Percentiles rank a stretch among this genome's conserved stretches.
phyloP scores from a whole-genome alignment of 2,797 vertebrate species.

The Sebastes matsubarae region DNA sequence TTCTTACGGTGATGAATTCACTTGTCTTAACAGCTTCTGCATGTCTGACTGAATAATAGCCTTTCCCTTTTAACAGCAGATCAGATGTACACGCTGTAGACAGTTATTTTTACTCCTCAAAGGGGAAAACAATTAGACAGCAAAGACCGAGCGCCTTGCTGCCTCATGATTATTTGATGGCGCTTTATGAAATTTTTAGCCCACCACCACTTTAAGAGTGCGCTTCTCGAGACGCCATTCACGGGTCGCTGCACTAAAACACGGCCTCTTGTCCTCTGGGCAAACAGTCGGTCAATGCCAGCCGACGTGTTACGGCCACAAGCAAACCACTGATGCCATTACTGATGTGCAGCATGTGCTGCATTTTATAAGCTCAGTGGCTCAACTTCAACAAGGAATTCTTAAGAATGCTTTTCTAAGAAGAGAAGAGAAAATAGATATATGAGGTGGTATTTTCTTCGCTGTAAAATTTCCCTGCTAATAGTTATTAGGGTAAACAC shows the following conservation, averaged over 20 bases:
- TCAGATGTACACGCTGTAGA: conserved; percentile 60
- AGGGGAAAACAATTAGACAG: conserved; percentile 65
- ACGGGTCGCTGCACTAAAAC: conserved; percentile 72
- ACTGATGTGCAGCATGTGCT: conserved; percentile 29
- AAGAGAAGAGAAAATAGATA: conserved; percentile 31
- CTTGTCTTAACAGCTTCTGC: conserved; percentile 25
- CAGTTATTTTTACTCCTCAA: conserved; percentile 60
- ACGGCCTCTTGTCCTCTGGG: conserved; percentile 65
- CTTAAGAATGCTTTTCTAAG: conserved; percentile 43
- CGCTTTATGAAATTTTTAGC: conserved; percentile 80
- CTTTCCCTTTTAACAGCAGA: conserved; percentile 54
- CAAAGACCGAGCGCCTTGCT: conserved; percentile 30
- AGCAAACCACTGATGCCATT: conserved; percentile 36
- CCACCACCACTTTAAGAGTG: conserved; percentile 66
- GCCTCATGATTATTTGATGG: conserved; percentile 79
- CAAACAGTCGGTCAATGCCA: conserved; percentile 63
- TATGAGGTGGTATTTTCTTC: conserved; percentile 17
- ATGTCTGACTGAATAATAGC: conserved; percentile 42
- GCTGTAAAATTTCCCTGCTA: conserved; percentile 48
- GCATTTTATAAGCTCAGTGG: conserved; percentile 44
- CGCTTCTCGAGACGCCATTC: conserved; percentile 47
- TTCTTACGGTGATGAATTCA: conserved; percentile 11
- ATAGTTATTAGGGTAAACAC: conserved; percentile 66
- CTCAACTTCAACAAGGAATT: conserved; percentile 28
- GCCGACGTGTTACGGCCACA: conserved; percentile 46